These are phyloP conservation scores for Muscicapa adusta DNA, from an alignment of 2,113 vertebrate species.

Conservation along the genomic window DNA sequence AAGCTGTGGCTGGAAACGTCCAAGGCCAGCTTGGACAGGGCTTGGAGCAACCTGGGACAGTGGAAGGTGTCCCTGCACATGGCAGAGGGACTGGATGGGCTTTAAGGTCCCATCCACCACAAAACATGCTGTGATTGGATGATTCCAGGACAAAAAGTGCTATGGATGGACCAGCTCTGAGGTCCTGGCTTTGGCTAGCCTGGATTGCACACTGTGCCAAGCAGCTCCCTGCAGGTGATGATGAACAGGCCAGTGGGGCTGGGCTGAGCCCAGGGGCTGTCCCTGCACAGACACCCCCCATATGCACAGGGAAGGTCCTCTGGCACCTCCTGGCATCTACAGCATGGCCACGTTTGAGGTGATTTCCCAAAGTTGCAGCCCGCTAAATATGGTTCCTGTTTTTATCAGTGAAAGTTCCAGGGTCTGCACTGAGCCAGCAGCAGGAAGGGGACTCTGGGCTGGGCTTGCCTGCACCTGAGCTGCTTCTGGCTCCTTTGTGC, in stretches of 20 bases:
- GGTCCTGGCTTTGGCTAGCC: not conserved
- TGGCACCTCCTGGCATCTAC: not conserved
- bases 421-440: not conserved
- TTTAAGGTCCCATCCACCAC: no score
- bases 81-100: no score
- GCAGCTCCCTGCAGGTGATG: not conserved
- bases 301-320: not conserved
- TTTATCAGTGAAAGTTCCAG: not conserved
- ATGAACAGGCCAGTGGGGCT: not conserved
- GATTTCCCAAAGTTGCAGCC: not conserved
- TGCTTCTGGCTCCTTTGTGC: not conserved
- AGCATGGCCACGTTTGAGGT: not conserved
- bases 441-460: rapidly evolving
- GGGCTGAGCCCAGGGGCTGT: not conserved
- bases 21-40: not conserved
- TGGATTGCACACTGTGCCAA: not conserved
- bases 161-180: rapidly evolving
- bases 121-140: not conserved
- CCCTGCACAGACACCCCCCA: not conserved
- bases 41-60: not conserved
- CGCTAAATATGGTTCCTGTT: not conserved
- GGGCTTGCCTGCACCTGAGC: not conserved
- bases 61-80: no score
- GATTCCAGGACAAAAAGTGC: not conserved
- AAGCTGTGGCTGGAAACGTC: not conserved